A percentile compares a stretch with the other conserved stretches of the same genome.
These are phyloP conservation scores for Shargacucullia verbasci DNA, from an alignment of 2,888 invertebrate species.

Conservation along the genomic window DNA sequence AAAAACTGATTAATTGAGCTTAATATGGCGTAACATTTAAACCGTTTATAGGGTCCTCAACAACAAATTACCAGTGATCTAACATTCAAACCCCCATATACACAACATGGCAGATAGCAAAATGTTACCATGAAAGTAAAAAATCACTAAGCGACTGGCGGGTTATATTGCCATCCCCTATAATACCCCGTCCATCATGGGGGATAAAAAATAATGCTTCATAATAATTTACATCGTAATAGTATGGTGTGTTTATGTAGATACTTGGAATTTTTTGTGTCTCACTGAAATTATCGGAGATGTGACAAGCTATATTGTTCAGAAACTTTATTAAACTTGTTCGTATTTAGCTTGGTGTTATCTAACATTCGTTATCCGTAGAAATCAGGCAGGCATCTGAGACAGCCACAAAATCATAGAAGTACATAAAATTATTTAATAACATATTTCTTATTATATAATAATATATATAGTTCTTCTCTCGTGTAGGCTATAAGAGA, in stretches of 20 bases:
- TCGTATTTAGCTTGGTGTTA: too few species aligned
- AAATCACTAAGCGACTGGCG: conserved; percentile 35
- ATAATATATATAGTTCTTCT: too few species aligned
- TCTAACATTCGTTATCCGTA: too few species aligned
- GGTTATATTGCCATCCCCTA: conserved; percentile 42
- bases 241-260: background rate
- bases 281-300: too few species aligned
- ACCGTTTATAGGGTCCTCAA: conserved; percentile 10
- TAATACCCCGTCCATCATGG: conserved; percentile 65
- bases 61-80: conserved; percentile 30
- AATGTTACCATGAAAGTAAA: conserved; percentile 46
- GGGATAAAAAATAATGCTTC: conserved; percentile 72
- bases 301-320: too few species aligned
- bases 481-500: too few species aligned
- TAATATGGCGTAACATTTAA: conserved; percentile 26
- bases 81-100: conserved; percentile 33
- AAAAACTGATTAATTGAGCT: conserved; percentile 5
- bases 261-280: too few species aligned
- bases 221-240: conserved; percentile 72
- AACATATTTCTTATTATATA: too few species aligned
- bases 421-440: too few species aligned
- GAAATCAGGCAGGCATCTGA: too few species aligned
- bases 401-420: too few species aligned
- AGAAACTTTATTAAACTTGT: too few species aligned
- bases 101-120: conserved; percentile 34